phyloP scores from a whole-genome alignment of 2,888 invertebrate genomes.

The Halictus quadricinctus region DNA sequence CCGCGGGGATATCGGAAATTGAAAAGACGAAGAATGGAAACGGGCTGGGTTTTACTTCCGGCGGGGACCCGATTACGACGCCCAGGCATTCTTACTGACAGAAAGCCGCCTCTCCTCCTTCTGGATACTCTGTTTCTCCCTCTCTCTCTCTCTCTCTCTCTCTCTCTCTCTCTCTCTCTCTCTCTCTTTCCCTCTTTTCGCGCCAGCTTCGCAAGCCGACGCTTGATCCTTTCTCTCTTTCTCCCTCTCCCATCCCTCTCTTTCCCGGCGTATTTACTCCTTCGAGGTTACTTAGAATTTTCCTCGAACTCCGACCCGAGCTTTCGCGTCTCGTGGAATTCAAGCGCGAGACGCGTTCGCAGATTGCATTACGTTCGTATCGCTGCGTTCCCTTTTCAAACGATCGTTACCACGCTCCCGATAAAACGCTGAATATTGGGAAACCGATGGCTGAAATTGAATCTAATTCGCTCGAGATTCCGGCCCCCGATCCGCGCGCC shows the following conservation, averaged over 20 bases:
- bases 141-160: neutral
- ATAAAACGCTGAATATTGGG: conserved; percentile 54
- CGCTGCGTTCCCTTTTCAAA: conserved; percentile 27
- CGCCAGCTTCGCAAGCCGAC: neutral
- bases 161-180: no score
- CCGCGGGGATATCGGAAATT: conserved; percentile 59
- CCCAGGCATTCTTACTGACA: conserved; percentile 50
- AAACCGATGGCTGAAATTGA: conserved; percentile 40
- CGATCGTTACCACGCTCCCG: conserved; percentile 43
- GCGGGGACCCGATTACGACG: conserved; percentile 46
- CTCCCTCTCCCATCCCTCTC: neutral
- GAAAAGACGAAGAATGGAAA: conserved; percentile 58
- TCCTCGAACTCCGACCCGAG: neutral
- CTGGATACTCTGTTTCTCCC: neutral
- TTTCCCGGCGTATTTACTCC: conserved; percentile 30
- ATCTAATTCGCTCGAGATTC: conserved; percentile 55
- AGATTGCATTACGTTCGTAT: conserved; percentile 58
- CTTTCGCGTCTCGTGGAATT: conserved; percentile 34
- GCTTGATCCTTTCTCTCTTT: neutral
- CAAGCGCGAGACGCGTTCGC: conserved; percentile 44
- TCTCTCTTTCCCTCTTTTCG: neutral
- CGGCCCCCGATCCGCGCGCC: neutral
- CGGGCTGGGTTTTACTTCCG: conserved; percentile 45
- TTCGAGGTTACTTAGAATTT: conserved; percentile 48
- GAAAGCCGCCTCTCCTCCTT: conserved; percentile 19